These are phyloP conservation scores for Cephonodes hylas DNA, from an alignment of 2,888 invertebrate species.

Conservation along the genomic window DNA sequence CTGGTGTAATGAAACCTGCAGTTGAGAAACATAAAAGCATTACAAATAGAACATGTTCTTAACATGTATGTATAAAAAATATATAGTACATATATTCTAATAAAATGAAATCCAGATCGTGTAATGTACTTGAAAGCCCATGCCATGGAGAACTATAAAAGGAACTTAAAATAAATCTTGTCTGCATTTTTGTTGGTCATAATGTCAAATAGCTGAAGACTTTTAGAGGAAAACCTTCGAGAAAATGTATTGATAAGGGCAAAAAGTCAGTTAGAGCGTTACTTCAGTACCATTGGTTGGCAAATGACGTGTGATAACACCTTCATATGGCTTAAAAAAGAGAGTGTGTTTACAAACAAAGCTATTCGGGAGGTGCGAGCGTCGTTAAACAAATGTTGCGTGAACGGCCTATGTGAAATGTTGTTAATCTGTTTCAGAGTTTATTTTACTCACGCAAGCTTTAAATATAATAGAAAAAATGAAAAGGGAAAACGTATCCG, in stretches of 20 bases:
- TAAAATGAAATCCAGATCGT: too few species aligned
- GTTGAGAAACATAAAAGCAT: too few species aligned
- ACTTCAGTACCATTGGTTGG: slow-evolving; percentile 69
- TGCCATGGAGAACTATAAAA: background rate
- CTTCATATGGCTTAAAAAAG: slow-evolving; percentile 57
- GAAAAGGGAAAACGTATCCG: background rate
- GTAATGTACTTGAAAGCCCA: background rate
- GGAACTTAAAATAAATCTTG: background rate
- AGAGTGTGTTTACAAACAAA: slow-evolving; percentile 50
- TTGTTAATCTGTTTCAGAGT: slow-evolving; percentile 28
- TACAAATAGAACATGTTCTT: too few species aligned
- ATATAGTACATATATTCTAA: too few species aligned
- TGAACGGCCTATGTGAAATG: slow-evolving; percentile 27
- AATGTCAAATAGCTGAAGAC: slow-evolving; percentile 38
- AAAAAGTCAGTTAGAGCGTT: slow-evolving; percentile 51
- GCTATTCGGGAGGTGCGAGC: slow-evolving; percentile 48
- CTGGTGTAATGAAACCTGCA: slow-evolving; percentile 27
- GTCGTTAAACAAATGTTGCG: slow-evolving; percentile 58
- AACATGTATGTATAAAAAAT: too few species aligned
- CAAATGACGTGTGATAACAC: slow-evolving; percentile 70
- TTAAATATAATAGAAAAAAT: slow-evolving; percentile 13
- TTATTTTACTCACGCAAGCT: slow-evolving; percentile 13
- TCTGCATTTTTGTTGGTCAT: background rate
- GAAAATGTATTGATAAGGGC: slow-evolving; percentile 51
- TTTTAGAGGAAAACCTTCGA: slow-evolving; percentile 46